Evolutionary conservation across 2,888 invertebrate genomes (phyloP), one percentile per base, ranked within the genome.

Genomic region (Gisinianus flammeolus): DNA sequence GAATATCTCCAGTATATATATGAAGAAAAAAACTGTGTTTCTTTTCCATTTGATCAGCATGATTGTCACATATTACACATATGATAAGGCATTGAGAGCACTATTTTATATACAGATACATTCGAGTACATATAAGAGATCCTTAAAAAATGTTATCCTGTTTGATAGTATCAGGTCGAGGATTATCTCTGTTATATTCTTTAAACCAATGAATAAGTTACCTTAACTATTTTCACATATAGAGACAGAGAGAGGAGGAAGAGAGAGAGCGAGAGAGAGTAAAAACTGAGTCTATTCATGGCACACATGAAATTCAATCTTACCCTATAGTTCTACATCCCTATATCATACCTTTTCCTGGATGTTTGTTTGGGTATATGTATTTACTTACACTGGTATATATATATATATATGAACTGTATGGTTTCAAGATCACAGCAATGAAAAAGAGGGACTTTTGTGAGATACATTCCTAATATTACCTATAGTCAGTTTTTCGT

Each of bases 271-370:
- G 19, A 54, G 54, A 62, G 26, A 28, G 62, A 62, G 62, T 73
- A 73, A 73, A 56, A 73, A 73, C 73, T 62, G 73, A 52, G 22
- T 58, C 73, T 73, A 73, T 73, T 73, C 73, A 73, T 73, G 73
- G 26, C 73, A 62, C 73, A 70, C 26, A 35, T 62, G 73, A 73
- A 73, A 73, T 73, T 35, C 62, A 73, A 73, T 73, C 71, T 71
- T 54, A 16, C 62, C 31, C 35, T 30, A 26, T 54, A 28, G 1
- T 54, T 4, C 26, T 30, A 52, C 12, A 44, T 44, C 24, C 26
- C 67, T 35, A 33, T 44, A 26, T 69, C 35, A 69, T 69, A 69
- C 69, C 69, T 69, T 69, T 69, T 24, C 44, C 69, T 69, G 44
- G n/a, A 52, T 69, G 44, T 44, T 24, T 44, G 2, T 62, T 12